phyloP scores from a whole-genome alignment of 2,113 vertebrate genomes.

The Onychostoma macrolepis region DNA sequence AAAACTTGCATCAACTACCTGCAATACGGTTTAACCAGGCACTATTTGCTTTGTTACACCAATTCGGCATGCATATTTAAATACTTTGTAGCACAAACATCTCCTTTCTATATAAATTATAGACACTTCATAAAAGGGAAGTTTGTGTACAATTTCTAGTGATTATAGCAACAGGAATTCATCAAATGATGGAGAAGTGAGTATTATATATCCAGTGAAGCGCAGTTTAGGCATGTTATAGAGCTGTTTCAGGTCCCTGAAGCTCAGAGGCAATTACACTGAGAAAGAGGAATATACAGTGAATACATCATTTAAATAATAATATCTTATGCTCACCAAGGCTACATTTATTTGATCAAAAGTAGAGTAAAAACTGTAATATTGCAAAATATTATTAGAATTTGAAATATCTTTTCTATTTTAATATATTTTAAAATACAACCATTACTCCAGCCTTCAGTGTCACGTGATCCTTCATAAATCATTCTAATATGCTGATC shows the following conservation, averaged over 20 bases:
- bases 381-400: too few species aligned
- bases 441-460: too few species aligned
- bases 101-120: not conserved
- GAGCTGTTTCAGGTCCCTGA: not conserved
- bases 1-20: not conserved
- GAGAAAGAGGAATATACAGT: not conserved
- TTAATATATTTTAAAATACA: too few species aligned
- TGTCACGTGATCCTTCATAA: too few species aligned
- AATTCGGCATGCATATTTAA: not conserved
- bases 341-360: too few species aligned
- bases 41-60: not conserved
- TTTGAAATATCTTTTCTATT: too few species aligned
- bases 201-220: not conserved
- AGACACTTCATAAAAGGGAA: not conserved
- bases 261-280: not conserved
- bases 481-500: too few species aligned
- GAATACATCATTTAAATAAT: not conserved
- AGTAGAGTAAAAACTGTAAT: too few species aligned
- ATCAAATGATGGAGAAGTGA: constrained; percentile 6
- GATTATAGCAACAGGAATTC: not conserved
- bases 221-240: not conserved
- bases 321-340: too few species aligned
- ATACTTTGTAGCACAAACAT: not conserved
- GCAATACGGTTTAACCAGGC: not conserved
- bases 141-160: not conserved